Evolutionary conservation across 2,888 invertebrate species (phyloP), one percentile per base, ranked within the genome.

Genomic region (Xylota sylvarum): DNA sequence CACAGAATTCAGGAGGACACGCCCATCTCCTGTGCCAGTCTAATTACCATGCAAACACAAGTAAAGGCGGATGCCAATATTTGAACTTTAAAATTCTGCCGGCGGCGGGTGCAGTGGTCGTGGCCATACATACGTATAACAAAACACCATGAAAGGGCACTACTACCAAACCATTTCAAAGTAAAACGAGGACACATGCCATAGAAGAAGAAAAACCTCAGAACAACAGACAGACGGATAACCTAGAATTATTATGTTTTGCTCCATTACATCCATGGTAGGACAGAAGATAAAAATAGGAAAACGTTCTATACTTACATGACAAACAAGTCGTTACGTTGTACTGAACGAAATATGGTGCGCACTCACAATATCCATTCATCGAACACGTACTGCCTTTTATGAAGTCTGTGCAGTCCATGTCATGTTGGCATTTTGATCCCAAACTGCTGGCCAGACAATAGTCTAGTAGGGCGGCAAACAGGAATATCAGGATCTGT

Each of bases 271-370:
- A 81, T 76, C 69, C 58, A 6, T 50, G 64, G 43, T 70, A 55
- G 70, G 14, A 52, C 23, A 58, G 10, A 67, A 69, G 79, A 79
- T 64, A 73, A 79, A 79, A 67, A 64, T 58, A 80, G 43, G 30
- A 72, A 67, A 72, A 56, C 27, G 32, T 72, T 77, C 87, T 88
- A 60, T 90, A 94, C 95, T 96, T 94, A 97, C 97, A 97, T 94
- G 96, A 96, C 89, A 97, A 94, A 93, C 97, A 97, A 87, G 94
- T 94, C 81, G 96, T 95, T 89, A 94, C 94, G 93, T 97, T 96
- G 91, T 95, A 95, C 91, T 94, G 94, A 40, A 97, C 97, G 92
- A 95, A 97, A 93, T 96, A 97, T 37, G 97, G 96, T 92, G 96
- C 95, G 92, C 97, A 97, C 80, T 95, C 94, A 93, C 97, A 97